A percentile compares a stretch with the other conserved stretches of the same genome.
These are phyloP conservation scores for Taeniopygia guttata DNA, from an alignment of 2,797 vertebrate genomes.

Conservation along the genomic window DNA sequence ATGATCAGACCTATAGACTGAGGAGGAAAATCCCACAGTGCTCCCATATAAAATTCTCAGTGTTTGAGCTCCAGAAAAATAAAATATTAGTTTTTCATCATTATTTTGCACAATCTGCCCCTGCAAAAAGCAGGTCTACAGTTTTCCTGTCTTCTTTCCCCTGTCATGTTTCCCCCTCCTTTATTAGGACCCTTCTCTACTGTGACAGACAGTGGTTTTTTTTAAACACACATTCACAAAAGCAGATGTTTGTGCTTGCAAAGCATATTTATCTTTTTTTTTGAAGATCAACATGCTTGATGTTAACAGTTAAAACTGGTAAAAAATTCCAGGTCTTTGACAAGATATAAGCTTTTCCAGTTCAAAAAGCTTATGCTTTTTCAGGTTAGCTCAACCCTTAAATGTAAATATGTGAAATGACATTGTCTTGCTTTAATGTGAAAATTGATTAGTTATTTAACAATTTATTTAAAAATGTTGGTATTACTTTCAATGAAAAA, in stretches of 20 bases:
- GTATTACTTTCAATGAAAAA: conserved; percentile 46
- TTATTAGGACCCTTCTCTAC: conserved; percentile 46
- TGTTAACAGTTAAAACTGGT: background rate
- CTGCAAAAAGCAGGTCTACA: conserved; percentile 45
- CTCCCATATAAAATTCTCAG: background rate
- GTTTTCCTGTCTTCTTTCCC: background rate
- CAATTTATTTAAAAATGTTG: conserved; percentile 72
- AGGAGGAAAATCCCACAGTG: background rate
- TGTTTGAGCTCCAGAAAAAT: conserved; percentile 25
- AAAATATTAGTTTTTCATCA: conserved; percentile 45
- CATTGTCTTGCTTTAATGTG: conserved; percentile 69
- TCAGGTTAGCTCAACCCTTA: conserved; percentile 43
- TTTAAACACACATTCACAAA: conserved; percentile 46
- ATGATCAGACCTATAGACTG: conserved; percentile 96
- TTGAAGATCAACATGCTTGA: conserved; percentile 12
- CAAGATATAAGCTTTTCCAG: conserved; percentile 28
- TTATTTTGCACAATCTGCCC: conserved; percentile 65
- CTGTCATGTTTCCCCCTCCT: background rate
- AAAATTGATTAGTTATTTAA: conserved; percentile 68
- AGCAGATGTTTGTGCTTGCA: conserved; percentile 34
- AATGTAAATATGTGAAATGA: conserved; percentile 72
- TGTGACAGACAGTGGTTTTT: conserved; percentile 1
- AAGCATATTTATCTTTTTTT: conserved; percentile 35
- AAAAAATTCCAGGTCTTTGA: conserved; percentile 34
- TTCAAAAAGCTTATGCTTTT: conserved; percentile 38